Base-by-base conservation (phyloP, 23 tunicate genomes). In the Trididemnum nubilum region DNA sequence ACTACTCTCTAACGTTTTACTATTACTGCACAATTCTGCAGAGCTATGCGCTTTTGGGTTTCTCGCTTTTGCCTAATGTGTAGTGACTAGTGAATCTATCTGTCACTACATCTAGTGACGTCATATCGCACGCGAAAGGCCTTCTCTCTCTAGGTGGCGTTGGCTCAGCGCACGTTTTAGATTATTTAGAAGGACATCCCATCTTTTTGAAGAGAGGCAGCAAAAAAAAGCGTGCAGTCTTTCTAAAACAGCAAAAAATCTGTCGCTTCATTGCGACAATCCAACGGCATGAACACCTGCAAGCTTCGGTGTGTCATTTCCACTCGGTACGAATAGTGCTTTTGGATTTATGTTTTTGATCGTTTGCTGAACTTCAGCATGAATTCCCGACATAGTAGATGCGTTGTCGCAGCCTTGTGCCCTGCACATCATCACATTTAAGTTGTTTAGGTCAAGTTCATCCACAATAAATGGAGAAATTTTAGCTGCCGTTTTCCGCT, bases 261-360 rank as follows among this genome's bases (percentile, higher is more conserved):
- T 63, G 69, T 63, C 69, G 69, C 69, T 63, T 63, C 19, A 63
- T 63, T 18, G 69, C 69, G 69, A 63, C 69, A 28, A 63, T 63
- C 28, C 27, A 28, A 63, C 69, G 69, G 69, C 69, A 63, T 63
- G 69, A 63, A 63, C 69, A 23, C 69, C 69, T 63, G 69, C 69
- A 63, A 63, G 27, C 19, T 63, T 63, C 69, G n/a, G 69, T 63
- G 69, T 63, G 69, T 63, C 27, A 63, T 63, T 63, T 63, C 28
- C 69, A 63, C 69, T 15, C 69, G 69, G 69, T 63, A 63, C 69
- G 69, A 63, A 63, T 63, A 63, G 69, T 63, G 69, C 69, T 63
- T 63, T 63, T 63, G 69, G 69, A 63, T 63, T 63, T 63, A 63
- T 63, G 69, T 63, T 63, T 63, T 63, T 63, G 27, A 63, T 63